phyloP scores from a whole-genome alignment of 2,888 invertebrate species.

The Agrotis exclamationis region DNA sequence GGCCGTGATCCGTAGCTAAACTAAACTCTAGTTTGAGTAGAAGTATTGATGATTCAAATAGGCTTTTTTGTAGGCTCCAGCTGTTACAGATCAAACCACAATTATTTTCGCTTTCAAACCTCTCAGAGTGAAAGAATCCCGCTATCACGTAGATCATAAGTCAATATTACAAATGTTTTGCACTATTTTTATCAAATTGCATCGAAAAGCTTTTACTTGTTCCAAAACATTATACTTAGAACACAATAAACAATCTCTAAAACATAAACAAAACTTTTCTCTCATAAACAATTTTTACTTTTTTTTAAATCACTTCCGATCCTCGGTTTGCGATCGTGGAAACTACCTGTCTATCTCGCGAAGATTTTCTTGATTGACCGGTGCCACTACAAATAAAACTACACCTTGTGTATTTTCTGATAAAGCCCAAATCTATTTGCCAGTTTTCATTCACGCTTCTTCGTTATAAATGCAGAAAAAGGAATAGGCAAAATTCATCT shows the following conservation, averaged over 20 bases:
- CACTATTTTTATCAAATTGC: conserved; percentile 30
- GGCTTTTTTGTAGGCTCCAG: too few species aligned
- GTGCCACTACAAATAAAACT: conserved; percentile 58
- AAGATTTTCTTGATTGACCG: conserved; percentile 75
- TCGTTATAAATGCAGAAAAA: conserved; percentile 3
- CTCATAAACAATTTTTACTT: conserved; percentile 60
- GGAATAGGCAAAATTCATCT: conserved; percentile 45
- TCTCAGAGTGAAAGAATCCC: neutral
- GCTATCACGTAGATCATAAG: neutral
- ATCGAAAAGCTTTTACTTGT: conserved; percentile 53
- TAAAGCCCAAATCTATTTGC: conserved; percentile 58
- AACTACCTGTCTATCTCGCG: conserved; percentile 77
- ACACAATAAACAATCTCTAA: conserved; percentile 60
- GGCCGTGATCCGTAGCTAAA: too few species aligned
- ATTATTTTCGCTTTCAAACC: conserved; percentile 18
- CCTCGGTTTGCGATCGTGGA: conserved; percentile 78
- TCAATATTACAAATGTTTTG: conserved; percentile 1
- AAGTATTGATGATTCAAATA: too few species aligned
- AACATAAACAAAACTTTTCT: conserved; percentile 65
- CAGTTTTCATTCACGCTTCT: neutral
- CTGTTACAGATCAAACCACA: too few species aligned
- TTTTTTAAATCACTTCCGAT: conserved; percentile 83
- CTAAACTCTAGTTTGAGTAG: too few species aligned
- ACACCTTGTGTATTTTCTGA: conserved; percentile 44
- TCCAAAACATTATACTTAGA: conserved; percentile 33